Percentiles rank a stretch among this genome's conserved stretches.
Evolutionary conservation across 2,113 vertebrate species (phyloP).

Genomic region (Anser brachyrhynchus): DNA sequence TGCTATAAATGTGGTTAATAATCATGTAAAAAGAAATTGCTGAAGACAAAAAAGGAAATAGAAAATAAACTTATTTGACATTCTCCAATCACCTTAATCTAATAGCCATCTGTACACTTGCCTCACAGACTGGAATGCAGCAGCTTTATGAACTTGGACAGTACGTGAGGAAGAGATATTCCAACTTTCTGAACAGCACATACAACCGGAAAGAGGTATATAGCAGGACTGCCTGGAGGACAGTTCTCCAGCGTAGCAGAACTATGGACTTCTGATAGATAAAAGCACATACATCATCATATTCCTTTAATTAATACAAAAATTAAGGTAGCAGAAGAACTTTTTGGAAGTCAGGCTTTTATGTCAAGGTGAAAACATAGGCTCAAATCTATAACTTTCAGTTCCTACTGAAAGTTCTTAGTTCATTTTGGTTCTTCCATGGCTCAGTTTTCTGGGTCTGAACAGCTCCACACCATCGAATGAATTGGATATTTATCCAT

Average conservation of each 20-base stretch:
- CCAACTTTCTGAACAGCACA: conserved; percentile 78
- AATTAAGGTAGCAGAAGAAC: not conserved
- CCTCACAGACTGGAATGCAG: conserved; percentile 83
- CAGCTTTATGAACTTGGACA: conserved; percentile 87
- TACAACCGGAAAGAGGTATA: conserved; percentile 83
- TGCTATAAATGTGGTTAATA: not conserved
- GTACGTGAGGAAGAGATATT: conserved; percentile 80
- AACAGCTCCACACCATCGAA: not conserved
- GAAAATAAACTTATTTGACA: not conserved
- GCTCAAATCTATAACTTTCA: not conserved
- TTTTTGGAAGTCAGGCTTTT: not conserved
- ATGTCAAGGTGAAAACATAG: not conserved
- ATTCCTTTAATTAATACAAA: not conserved
- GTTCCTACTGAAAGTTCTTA: not conserved
- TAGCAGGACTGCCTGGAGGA: not conserved
- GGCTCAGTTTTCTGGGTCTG: not conserved
- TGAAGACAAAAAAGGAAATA: not conserved
- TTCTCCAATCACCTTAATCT: not conserved
- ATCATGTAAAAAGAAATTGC: not conserved
- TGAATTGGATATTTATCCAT: not conserved
- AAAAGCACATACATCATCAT: not conserved
- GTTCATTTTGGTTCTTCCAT: not conserved
- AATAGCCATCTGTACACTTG: not conserved
- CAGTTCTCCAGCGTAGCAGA: not conserved
- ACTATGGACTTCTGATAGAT: not conserved